phyloP scores from a whole-genome alignment of 2,797 vertebrate species.

The Microcaecilia unicolor region DNA sequence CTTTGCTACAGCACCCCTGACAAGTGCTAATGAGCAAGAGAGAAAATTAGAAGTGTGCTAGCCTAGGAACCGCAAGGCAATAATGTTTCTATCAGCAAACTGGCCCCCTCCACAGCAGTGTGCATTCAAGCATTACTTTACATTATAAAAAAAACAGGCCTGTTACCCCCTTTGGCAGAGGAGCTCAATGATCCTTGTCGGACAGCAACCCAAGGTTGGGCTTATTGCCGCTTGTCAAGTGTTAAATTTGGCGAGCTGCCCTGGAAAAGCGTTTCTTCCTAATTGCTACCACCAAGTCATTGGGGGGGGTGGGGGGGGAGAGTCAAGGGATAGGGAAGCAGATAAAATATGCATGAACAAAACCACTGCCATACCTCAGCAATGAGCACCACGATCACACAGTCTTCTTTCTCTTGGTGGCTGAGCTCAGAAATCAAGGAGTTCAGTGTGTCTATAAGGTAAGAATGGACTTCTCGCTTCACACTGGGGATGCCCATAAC shows the following conservation, averaged over 20 bases:
- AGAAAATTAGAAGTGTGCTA: neutral
- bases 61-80: neutral
- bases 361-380: conserved; percentile 70
- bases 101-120: neutral
- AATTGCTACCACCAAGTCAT: neutral
- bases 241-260: neutral
- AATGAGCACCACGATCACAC: conserved; percentile 91
- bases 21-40: too few relatives aligned
- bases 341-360: neutral
- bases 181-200: neutral
- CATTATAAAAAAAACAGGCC: conserved; percentile 1
- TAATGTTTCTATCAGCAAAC: neutral
- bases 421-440: conserved; percentile 92
- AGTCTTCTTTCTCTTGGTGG: conserved; percentile 83
- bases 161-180: neutral
- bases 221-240: neutral
- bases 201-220: conserved; percentile 1
- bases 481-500: conserved; percentile 96
- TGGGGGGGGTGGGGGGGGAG: too few relatives aligned
- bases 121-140: neutral
- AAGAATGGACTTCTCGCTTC: conserved; percentile 89
- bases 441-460: conserved; percentile 87
- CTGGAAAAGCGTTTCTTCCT: neutral
- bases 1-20: too few relatives aligned
- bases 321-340: neutral